Conservation (phyloP, 2,888 invertebrate genomes). For the Eupithecia pulchellata region DNA sequence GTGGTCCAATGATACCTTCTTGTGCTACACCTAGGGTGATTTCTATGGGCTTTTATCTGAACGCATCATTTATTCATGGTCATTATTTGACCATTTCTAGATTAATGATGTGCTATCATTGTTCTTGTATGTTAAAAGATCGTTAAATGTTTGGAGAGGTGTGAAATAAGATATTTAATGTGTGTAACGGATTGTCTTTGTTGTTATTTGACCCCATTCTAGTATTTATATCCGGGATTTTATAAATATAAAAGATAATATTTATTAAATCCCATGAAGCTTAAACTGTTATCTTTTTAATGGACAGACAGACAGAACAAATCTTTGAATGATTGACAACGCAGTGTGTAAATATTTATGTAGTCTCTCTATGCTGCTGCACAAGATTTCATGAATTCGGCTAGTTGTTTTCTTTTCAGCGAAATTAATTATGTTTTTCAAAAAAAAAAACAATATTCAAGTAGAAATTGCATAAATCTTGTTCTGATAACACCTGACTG, state of each 20-base stretch:
- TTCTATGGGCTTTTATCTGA: conserved; percentile 59
- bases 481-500: conserved; percentile 3
- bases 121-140: conserved; percentile 73
- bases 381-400: background rate
- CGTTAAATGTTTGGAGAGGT: conserved; percentile 74
- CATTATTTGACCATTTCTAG: conserved; percentile 84
- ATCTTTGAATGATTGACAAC: background rate
- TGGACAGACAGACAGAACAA: background rate
- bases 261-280: background rate
- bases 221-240: conserved; percentile 40
- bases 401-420: background rate
- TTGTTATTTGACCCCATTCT: conserved; percentile 57
- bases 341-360: background rate
- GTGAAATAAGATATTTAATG: conserved; percentile 80
- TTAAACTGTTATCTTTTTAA: background rate
- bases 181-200: conserved; percentile 70
- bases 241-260: background rate
- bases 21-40: conserved; percentile 54
- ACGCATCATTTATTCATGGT: conserved; percentile 83
- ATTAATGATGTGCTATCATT: conserved; percentile 81
- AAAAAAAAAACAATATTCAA: background rate
- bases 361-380: background rate
- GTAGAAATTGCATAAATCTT: background rate
- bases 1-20: conserved; percentile 67
- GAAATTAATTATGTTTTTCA: too few species aligned